These are phyloP conservation scores for Hystrix brachyura DNA, from an alignment of 2,113 vertebrate genomes.

Conservation along the genomic window DNA sequence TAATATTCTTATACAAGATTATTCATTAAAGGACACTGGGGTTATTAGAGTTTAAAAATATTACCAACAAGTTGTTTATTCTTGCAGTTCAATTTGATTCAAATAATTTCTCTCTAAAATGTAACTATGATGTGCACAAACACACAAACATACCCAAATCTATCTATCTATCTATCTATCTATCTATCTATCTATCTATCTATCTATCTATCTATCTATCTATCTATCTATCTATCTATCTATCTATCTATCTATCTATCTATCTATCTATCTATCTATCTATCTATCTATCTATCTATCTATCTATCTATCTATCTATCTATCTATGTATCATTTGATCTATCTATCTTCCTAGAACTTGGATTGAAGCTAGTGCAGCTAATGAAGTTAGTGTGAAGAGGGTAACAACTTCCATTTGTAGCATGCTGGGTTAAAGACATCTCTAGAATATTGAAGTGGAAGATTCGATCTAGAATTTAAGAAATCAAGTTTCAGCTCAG, in stretches of 20 bases:
- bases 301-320: neutral
- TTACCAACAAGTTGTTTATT: neutral
- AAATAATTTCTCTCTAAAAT: neutral
- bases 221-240: too few species aligned
- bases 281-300: too few species aligned
- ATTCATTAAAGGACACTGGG: neutral
- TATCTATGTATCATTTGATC: neutral
- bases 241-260: neutral
- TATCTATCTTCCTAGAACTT: neutral
- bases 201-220: neutral
- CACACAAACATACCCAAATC: neutral
- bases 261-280: too few species aligned
- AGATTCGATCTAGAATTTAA: neutral
- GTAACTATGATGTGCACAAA: neutral
- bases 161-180: neutral
- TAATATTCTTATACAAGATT: constrained; percentile 21
- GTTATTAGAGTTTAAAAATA: neutral
- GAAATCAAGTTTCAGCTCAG: neutral
- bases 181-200: neutral
- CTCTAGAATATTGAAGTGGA: neutral
- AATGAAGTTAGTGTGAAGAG: neutral
- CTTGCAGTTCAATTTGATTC: neutral
- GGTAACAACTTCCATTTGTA: neutral
- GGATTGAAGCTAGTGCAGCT: neutral
- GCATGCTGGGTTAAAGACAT: neutral